Evolutionary conservation across 2,888 invertebrate species (phyloP).

Genomic region (Thera britannica): DNA sequence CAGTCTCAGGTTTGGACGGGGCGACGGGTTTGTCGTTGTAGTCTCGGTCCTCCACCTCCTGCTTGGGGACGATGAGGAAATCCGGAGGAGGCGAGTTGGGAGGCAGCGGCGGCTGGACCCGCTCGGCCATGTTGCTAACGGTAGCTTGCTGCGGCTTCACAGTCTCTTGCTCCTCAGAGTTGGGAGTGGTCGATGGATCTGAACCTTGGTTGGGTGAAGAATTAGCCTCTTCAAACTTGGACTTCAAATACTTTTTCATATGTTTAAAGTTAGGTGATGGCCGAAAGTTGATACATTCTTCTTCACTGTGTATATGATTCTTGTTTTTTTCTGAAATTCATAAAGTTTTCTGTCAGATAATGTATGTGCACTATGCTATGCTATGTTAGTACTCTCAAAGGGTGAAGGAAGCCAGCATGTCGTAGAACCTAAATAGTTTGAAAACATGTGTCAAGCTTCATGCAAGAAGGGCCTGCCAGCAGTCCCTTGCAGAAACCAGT

Average conservation of each 20-base stretch:
- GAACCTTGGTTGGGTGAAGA: conserved; percentile 37
- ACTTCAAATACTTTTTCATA: conserved; percentile 69
- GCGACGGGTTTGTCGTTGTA: conserved; percentile 23
- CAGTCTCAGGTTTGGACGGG: conserved; percentile 11
- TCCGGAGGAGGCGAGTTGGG: conserved; percentile 59
- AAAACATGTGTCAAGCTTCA: too few species aligned
- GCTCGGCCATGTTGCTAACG: conserved; percentile 19
- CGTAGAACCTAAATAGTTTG: too few species aligned
- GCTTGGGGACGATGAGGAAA: conserved; percentile 48
- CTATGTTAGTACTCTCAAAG: too few species aligned
- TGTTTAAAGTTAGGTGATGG: conserved; percentile 68
- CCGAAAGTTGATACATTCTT: conserved; percentile 59
- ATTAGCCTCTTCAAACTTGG: conserved; percentile 54
- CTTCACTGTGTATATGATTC: conserved; percentile 46
- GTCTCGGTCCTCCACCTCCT: conserved; percentile 55
- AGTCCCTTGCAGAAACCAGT: too few species aligned
- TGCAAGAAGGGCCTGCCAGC: too few species aligned
- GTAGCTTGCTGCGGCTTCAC: conserved; percentile 10
- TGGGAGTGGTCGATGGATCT: conserved; percentile 20
- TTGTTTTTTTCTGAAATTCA: conserved; percentile 29
- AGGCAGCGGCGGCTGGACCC: conserved; percentile 58
- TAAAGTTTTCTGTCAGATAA: neutral
- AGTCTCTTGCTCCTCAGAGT: conserved; percentile 20
- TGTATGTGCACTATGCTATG: too few species aligned
- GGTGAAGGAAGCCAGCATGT: too few species aligned